Conservation (phyloP, 2,888 invertebrate species). For the Drosophila quinaria region DNA sequence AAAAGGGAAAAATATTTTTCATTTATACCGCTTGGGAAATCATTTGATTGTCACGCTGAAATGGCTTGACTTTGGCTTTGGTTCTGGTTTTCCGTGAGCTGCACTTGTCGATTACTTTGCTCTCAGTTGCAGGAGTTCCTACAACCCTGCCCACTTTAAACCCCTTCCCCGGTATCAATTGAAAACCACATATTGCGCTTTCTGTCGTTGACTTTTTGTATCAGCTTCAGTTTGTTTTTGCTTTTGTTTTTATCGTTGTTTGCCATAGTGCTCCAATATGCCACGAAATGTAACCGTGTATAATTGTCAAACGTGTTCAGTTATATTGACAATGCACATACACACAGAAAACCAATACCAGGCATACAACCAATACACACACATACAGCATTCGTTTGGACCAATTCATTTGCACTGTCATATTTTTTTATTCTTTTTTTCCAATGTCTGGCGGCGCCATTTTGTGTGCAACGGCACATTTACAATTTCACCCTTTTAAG, state of each 20-base stretch:
- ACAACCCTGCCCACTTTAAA: constrained; percentile 4
- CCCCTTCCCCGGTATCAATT: constrained; percentile 49
- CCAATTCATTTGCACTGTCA: constrained; percentile 67
- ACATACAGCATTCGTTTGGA: constrained; percentile 13
- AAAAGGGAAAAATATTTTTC: constrained; percentile 39
- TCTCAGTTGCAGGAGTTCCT: constrained; percentile 29
- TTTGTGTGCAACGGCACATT: constrained; percentile 53
- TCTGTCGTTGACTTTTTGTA: constrained; percentile 50
- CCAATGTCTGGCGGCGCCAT: constrained; percentile 55
- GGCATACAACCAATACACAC: neutral
- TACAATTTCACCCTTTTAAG: constrained; percentile 59
- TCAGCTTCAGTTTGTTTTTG: constrained; percentile 31
- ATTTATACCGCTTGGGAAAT: constrained; percentile 71
- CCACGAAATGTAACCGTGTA: constrained; percentile 77
- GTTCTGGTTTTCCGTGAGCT: constrained; percentile 28
- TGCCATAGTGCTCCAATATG: constrained; percentile 72
- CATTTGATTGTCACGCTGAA: constrained; percentile 80
- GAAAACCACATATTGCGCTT: constrained; percentile 61
- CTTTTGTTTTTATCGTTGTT: constrained; percentile 39
- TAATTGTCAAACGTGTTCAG: constrained; percentile 81
- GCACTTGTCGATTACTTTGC: constrained; percentile 51
- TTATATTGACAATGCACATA: constrained; percentile 59
- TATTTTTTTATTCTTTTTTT: constrained; percentile 35
- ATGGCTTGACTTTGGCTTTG: constrained; percentile 59
- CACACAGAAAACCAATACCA: constrained; percentile 5